These are phyloP conservation scores for Thymelicus sylvestris DNA, from an alignment of 2,888 invertebrate species.

Conservation along the genomic window DNA sequence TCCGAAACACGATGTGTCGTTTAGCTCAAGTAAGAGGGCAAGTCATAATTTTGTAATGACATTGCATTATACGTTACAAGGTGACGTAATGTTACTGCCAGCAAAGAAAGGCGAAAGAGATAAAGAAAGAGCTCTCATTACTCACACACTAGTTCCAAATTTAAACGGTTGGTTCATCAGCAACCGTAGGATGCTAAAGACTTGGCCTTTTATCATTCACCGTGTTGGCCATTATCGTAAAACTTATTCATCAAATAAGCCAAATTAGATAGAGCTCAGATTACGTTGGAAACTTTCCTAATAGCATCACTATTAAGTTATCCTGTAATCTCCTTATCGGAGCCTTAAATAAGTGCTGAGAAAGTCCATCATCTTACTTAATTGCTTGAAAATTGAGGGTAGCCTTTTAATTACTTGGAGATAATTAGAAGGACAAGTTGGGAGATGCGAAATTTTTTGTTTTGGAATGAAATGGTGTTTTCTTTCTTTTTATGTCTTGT, in stretches of 20 bases:
- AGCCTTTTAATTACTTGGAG: slow-evolving; percentile 45
- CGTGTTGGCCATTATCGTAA: background rate
- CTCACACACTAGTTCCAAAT: no score
- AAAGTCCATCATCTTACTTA: slow-evolving; percentile 55
- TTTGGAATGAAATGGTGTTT: background rate
- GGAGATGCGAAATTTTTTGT: background rate
- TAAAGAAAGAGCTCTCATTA: no score
- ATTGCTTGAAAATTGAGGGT: slow-evolving; percentile 57
- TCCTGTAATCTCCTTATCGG: slow-evolving; percentile 20
- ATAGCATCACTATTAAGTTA: slow-evolving; percentile 19
- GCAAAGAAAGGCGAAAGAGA: no score
- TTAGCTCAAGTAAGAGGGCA: no score
- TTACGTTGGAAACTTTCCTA: background rate
- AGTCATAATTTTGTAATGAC: no score
- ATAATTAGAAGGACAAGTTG: slow-evolving; percentile 34
- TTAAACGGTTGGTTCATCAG: no score
- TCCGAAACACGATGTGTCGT: no score
- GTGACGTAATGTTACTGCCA: no score
- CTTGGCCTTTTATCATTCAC: background rate
- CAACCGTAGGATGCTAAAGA: background rate
- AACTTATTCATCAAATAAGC: slow-evolving; percentile 11
- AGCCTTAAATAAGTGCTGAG: slow-evolving; percentile 16
- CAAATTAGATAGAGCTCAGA: slow-evolving; percentile 22
- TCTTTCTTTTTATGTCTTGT: no score
- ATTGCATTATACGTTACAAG: no score